phyloP scores from a whole-genome alignment of 2,113 vertebrate species.

The Oryzias melastigma region DNA sequence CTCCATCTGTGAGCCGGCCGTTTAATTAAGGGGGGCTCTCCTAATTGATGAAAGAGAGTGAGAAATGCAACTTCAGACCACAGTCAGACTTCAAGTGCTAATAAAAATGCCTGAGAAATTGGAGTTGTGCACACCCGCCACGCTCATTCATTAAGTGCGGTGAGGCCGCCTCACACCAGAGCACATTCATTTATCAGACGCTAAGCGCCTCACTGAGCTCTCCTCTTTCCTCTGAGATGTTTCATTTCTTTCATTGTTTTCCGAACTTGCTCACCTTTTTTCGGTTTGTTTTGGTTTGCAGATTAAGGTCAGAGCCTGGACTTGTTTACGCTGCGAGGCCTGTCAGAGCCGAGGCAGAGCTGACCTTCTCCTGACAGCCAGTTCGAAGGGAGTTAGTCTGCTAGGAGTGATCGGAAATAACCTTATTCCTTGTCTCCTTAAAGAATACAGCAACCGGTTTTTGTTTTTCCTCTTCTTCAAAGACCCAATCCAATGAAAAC shows the following conservation, averaged over 20 bases:
- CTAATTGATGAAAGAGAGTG: conserved; percentile 71
- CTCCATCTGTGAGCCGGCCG: conserved; percentile 53
- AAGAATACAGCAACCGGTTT: not conserved
- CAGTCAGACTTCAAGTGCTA: conserved; percentile 49
- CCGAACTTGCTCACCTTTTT: conserved; percentile 8
- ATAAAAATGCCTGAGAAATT: conserved; percentile 62
- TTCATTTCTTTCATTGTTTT: conserved; percentile 17
- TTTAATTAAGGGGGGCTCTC: conserved; percentile 61
- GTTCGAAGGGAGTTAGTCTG: conserved; percentile 35
- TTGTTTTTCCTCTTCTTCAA: not conserved
- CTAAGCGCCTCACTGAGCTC: conserved; percentile 14
- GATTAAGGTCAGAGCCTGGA: conserved; percentile 37
- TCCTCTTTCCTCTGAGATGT: conserved; percentile 8
- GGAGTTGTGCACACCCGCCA: conserved; percentile 22
- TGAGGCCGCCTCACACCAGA: conserved; percentile 34
- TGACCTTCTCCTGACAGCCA: conserved; percentile 56
- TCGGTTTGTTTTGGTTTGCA: conserved; percentile 45
- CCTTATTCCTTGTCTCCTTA: conserved; percentile 4
- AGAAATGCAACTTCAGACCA: conserved; percentile 53
- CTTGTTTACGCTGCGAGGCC: conserved; percentile 49
- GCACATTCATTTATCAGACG: conserved; percentile 25
- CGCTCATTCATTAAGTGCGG: conserved; percentile 51
- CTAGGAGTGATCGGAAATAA: conserved; percentile 27
- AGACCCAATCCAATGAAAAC: too few relatives aligned
- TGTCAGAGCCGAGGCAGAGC: conserved; percentile 36